Conservation (phyloP, 2,797 vertebrate genomes). For the Mareca penelope region DNA sequence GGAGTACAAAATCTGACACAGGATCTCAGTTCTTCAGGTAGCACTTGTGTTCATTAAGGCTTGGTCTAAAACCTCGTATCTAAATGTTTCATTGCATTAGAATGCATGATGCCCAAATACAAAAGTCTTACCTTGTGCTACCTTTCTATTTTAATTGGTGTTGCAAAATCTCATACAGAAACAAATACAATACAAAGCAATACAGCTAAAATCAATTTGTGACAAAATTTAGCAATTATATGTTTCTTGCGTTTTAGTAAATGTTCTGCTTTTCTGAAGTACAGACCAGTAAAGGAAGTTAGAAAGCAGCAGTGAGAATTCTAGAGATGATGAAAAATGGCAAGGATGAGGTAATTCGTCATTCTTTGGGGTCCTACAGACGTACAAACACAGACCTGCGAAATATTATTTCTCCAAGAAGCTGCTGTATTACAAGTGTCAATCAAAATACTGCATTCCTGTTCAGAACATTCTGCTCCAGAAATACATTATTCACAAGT, state of each 20-base stretch:
- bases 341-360: not conserved
- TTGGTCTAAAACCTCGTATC: not conserved
- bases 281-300: not conserved
- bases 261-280: not conserved
- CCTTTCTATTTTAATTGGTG: not conserved
- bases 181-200: too few relatives aligned
- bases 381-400: not conserved
- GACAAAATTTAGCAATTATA: not conserved
- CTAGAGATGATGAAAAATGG: not conserved
- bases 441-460: not conserved
- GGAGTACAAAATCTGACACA: not conserved
- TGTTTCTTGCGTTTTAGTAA: not conserved
- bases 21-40: not conserved
- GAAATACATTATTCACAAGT: constrained; percentile 29
- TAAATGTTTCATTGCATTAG: not conserved
- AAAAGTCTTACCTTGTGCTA: not conserved
- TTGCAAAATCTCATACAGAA: not conserved
- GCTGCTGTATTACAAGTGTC: not conserved
- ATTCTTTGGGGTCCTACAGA: not conserved
- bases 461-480: not conserved
- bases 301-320: not conserved
- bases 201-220: not conserved
- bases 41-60: not conserved
- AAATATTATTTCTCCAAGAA: not conserved
- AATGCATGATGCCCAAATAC: not conserved